Percentiles rank a stretch among this genome's conserved stretches.
phyloP scores from a whole-genome alignment of 2,113 vertebrate genomes.

The Philantomba maxwellii region DNA sequence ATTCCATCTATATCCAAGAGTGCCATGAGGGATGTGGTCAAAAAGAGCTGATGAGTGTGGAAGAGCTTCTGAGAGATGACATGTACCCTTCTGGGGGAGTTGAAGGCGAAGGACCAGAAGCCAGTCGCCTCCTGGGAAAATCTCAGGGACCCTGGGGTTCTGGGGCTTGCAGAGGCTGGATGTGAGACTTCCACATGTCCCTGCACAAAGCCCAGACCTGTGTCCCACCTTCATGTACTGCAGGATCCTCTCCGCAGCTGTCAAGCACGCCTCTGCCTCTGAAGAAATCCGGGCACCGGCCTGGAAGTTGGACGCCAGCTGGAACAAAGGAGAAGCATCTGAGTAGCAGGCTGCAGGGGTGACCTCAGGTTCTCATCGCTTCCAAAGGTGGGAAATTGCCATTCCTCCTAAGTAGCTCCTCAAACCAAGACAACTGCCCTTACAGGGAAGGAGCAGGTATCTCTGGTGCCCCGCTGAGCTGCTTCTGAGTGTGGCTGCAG shows the following conservation, averaged over 20 bases:
- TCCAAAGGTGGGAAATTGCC: not conserved
- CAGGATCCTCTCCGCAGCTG: conserved; percentile 78
- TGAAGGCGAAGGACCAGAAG: too few species aligned
- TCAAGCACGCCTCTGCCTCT: conserved; percentile 81
- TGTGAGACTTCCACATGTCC: not conserved
- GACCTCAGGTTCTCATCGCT: fast-evolving
- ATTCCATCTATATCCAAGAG: not conserved
- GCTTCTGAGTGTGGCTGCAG: not conserved
- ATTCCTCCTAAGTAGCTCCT: not conserved
- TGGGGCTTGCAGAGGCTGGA: not conserved
- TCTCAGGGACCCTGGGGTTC: not conserved
- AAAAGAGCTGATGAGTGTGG: too few species aligned
- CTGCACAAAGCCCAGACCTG: not conserved
- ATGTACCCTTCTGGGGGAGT: too few species aligned
- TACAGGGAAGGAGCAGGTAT: not conserved
- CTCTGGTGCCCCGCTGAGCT: not conserved
- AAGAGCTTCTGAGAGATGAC: not conserved
- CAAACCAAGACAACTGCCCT: not conserved
- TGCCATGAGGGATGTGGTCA: not conserved
- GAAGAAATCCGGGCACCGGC: conserved; percentile 64
- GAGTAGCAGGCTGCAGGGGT: not conserved
- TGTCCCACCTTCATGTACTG: conserved; percentile 77
- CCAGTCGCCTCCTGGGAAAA: not conserved
- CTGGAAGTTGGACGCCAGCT: conserved; percentile 80
- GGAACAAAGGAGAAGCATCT: not conserved